These are phyloP conservation scores for Chiloscyllium punctatum DNA, from an alignment of 2,797 vertebrate genomes.

Conservation along the genomic window DNA sequence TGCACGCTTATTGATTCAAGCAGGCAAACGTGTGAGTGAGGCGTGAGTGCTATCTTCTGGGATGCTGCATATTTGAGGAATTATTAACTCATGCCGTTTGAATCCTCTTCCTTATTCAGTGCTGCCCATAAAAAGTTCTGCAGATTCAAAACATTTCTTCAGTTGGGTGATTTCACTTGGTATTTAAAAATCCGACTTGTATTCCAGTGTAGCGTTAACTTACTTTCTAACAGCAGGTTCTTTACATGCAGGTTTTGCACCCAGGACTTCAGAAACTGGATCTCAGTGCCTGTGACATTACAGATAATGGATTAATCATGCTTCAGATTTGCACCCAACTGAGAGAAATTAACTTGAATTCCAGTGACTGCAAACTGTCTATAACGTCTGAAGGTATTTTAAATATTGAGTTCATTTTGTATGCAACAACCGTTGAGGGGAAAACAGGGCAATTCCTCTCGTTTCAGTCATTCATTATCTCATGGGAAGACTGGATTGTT, in stretches of 20 bases:
- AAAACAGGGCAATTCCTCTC: background rate
- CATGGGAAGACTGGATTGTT: background rate
- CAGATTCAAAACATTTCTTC: background rate
- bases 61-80: no score
- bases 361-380: slow-evolving; percentile 55
- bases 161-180: background rate
- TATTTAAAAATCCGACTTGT: background rate
- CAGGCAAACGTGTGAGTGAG: background rate
- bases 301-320: slow-evolving; percentile 64
- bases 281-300: slow-evolving; percentile 67
- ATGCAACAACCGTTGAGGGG: background rate
- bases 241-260: slow-evolving; percentile 61
- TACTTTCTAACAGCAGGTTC: background rate
- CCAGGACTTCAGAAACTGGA: slow-evolving; percentile 63
- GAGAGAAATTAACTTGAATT: slow-evolving; percentile 65
- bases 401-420: slow-evolving; percentile 40
- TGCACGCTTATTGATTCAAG: background rate
- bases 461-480: background rate
- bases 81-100: background rate
- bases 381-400: slow-evolving; percentile 72
- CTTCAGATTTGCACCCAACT: slow-evolving; percentile 66
- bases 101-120: background rate
- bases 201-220: background rate
- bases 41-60: background rate
- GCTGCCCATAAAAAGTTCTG: background rate